Conservation (phyloP, 2,797 vertebrate genomes). For the Premnoplex brunnescens region DNA sequence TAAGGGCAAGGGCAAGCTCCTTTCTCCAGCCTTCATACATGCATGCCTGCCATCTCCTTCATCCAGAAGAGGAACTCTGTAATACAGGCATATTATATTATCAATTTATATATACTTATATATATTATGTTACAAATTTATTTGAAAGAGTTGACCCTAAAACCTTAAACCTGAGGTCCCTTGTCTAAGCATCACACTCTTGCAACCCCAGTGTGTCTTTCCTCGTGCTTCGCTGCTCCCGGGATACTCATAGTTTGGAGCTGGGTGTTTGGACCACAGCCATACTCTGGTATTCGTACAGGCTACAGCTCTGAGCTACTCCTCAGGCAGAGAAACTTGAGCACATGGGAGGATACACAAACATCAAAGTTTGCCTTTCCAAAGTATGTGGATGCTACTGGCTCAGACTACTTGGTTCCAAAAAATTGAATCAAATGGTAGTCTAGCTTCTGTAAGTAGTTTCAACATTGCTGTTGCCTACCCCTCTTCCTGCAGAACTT, state of each 20-base stretch:
- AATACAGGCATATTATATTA: background rate
- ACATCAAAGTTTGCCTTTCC: background rate
- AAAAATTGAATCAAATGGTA: background rate
- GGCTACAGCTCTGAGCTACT: background rate
- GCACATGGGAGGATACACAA: rapidly evolving
- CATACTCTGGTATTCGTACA: rapidly evolving
- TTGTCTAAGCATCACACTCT: background rate
- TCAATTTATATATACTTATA: background rate
- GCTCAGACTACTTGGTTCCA: background rate
- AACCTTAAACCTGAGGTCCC: background rate
- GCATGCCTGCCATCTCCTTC: background rate
- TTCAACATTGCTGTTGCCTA: background rate
- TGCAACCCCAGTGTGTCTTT: background rate
- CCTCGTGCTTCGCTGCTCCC: background rate
- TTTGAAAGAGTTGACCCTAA: background rate
- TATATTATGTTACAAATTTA: background rate
- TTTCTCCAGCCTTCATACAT: background rate
- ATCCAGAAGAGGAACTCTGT: background rate
- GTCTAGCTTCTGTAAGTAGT: background rate
- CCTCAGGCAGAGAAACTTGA: background rate
- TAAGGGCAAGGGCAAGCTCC: background rate
- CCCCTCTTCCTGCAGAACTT: background rate
- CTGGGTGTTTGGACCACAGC: background rate
- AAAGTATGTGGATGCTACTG: background rate
- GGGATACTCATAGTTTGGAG: background rate